These are phyloP conservation scores for Tethea ocularis DNA, from an alignment of 2,888 invertebrate species.

Conservation along the genomic window DNA sequence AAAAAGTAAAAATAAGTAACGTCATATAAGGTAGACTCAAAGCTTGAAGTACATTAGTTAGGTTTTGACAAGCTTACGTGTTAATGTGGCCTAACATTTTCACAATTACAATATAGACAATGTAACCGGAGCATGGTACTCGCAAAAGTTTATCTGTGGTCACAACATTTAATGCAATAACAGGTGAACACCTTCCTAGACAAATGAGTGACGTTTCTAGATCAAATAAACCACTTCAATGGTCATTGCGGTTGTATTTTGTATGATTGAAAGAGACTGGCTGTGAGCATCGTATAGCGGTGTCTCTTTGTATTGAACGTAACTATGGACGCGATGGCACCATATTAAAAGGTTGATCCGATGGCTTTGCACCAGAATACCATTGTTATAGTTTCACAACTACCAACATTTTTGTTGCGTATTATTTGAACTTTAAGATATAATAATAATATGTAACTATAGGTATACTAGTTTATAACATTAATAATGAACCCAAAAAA, in stretches of 20 bases:
- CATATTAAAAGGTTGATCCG: slow-evolving; percentile 40
- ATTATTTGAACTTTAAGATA: too few species aligned
- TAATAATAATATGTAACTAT: too few species aligned
- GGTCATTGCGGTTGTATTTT: slow-evolving; percentile 18
- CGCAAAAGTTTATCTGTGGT: slow-evolving; percentile 15
- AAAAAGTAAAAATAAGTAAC: too few species aligned
- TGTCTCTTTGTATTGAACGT: slow-evolving; percentile 35
- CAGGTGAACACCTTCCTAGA: slow-evolving; percentile 42
- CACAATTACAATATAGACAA: neutral
- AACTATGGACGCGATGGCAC: slow-evolving; percentile 30
- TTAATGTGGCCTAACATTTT: neutral
- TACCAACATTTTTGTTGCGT: slow-evolving; percentile 22
- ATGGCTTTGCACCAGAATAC: slow-evolving; percentile 48
- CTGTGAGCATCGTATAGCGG: slow-evolving; percentile 38
- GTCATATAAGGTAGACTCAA: too few species aligned
- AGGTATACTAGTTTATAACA: too few species aligned
- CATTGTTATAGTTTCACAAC: slow-evolving; percentile 53
- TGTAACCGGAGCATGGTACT: slow-evolving; percentile 11
- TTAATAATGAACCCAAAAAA: too few species aligned
- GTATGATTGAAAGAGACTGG: slow-evolving; percentile 42
- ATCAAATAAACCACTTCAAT: slow-evolving; percentile 25
- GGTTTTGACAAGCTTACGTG: neutral
- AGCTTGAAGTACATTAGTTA: too few species aligned
- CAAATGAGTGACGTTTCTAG: slow-evolving; percentile 62
- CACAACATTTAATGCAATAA: slow-evolving; percentile 27